Evolutionary conservation across 1,140 invertebrate genomes (phyloP), one percentile per base, ranked within the genome.

Genomic region (Hylyphantes graminicola): DNA sequence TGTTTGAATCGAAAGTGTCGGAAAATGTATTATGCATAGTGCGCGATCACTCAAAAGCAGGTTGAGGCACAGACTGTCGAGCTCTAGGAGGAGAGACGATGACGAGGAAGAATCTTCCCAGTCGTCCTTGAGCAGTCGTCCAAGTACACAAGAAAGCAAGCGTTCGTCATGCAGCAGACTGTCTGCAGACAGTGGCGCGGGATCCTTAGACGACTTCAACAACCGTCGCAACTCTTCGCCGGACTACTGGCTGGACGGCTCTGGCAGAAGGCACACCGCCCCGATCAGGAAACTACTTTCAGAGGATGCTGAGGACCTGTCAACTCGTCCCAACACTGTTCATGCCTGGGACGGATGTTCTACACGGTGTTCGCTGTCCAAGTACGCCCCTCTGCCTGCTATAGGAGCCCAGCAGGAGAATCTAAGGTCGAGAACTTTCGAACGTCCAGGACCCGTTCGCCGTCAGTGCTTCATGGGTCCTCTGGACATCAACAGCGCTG

Each of bases 111-210:
- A 15, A 17, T 63, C 68, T 68, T 59, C 48, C 8, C 77, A 73
- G 7, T 21, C 63, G 21, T 68, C 65, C 17, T 84, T 74, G 21
- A 12, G 51, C 10, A 77, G 73, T 53, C 64, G 73, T 19, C 74
- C 73, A 3, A 76, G 82, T 12, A 76, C 73, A 11, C 73, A 70
- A 51, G 74, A 77, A n/a, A 77, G 82, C 54, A 76, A 77, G 35
- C 55, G 35, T 6, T 76, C 82, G 13, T 85, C 82, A 7, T 76
- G 51, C 17, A 85, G 82, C 48, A 59, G 82, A 73, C 54, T 77
- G 15, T 85, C 82, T 6, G 72, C 82, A 2, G 82, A 85, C 64
- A 85, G 82, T 15, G 82, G 82, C 0, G 82, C 64, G 13, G 82
- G 82, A 50, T 85, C 82, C 7, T 9, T 85, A n/a, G 82, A 85